Base-by-base conservation (phyloP, 2,797 vertebrate genomes). In the Megalops cyprinoides region DNA sequence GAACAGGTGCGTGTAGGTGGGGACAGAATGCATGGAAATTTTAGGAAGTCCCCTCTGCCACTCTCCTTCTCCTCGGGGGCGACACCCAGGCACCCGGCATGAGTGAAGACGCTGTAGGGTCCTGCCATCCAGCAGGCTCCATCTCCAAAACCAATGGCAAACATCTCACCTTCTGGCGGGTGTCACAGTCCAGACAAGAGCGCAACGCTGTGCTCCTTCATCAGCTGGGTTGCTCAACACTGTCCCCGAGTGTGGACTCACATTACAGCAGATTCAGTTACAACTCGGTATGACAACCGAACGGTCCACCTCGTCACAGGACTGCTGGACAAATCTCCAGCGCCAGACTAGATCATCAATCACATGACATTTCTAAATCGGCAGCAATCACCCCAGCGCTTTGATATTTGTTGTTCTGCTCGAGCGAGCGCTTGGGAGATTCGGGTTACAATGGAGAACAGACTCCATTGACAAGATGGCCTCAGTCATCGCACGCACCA, bases 401-500 rank as follows among this genome's bases (percentile, higher is more conserved):
- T 18, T 37, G 62, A 65, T 37, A 37, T 65, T 65, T 1, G 1
- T 12, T 18, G 31, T 20, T 71, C 37, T 7, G 39, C 31, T 3
- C 20, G 18, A 44, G 67, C 67, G 14, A 20, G 23, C 44, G 23
- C 23, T 71, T n/a, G 20, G 18, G 67, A 25, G 67, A 2, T 42
- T 71, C 67, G 8, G 12, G 23, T 71, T 71, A 44, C 67, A 44
- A 44, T 44, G 67, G 67, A 71, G 44, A n/a, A 71, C 39, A 42
- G 67, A 42, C 7, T 42, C 42, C 4, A 5, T 48, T 80, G 8
- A 56, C 55, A 49, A 9, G 37, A 7, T 34, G 67, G 28, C 53
- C 51, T 46, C 79, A 60, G 48, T n/a, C 34, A 56, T 25, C 25
- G 71, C 25, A 12, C 25, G 37, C n/a, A 31, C 25, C n/a, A 39